A percentile compares a stretch with the other conserved stretches of the same genome.
Conservation (phyloP, 1,140 invertebrate genomes). For the Phymastichus coffea region DNA sequence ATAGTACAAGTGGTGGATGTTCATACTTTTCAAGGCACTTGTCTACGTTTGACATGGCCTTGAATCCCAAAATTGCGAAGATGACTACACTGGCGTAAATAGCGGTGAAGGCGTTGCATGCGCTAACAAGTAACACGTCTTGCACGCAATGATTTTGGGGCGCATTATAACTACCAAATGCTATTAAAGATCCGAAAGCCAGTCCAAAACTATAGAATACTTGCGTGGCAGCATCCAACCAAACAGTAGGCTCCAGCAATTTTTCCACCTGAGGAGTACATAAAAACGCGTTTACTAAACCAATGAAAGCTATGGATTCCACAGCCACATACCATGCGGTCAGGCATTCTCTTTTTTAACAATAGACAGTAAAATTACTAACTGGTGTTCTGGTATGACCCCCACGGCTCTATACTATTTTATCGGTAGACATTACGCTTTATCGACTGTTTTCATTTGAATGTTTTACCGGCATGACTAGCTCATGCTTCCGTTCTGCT, state of each 20-base stretch:
- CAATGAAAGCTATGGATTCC: too few species aligned
- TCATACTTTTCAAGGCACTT: conserved; percentile 74
- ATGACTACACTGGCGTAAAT: conserved; percentile 93
- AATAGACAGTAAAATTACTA: too few species aligned
- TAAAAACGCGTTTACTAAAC: too few species aligned
- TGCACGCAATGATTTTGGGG: conserved; percentile 87
- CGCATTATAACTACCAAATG: conserved; percentile 88
- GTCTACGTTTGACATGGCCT: conserved; percentile 78
- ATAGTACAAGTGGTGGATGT: too few species aligned
- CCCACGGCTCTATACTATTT: too few species aligned
- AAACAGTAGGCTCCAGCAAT: conserved; percentile 77
- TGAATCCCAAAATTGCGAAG: conserved; percentile 86
- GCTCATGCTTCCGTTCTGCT: too few species aligned
- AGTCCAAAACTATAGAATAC: conserved; percentile 94
- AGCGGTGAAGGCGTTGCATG: conserved; percentile 88
- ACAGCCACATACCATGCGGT: too few species aligned
- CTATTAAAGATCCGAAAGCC: conserved; percentile 89
- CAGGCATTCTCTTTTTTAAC: too few species aligned
- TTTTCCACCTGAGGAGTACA: conserved; percentile 69
- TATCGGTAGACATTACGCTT: too few species aligned
- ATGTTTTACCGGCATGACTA: too few species aligned
- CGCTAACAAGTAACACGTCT: conserved; percentile 85
- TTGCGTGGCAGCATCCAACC: conserved; percentile 93
- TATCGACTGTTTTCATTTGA: too few species aligned
- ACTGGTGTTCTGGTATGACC: too few species aligned